These are phyloP conservation scores for Chrysaora quinquecirrha DNA, from an alignment of 30 jellyfish, hydroid and myxozoan genomes.

Conservation along the genomic window DNA sequence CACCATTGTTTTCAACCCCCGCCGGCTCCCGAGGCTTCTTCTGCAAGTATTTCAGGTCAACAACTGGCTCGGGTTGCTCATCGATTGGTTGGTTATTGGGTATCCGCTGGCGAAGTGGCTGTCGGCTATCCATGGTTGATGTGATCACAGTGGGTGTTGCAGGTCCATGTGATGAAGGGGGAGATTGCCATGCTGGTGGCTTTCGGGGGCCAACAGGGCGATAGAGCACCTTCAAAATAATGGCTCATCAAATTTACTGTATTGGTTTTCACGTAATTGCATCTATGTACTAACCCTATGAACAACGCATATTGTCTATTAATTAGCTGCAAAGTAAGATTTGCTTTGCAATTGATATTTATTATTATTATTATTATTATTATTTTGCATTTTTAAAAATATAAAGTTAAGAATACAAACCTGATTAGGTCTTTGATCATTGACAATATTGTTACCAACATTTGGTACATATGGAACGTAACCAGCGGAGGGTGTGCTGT, in stretches of 20 bases:
- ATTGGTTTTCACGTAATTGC: too few species aligned
- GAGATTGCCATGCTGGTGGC: slow-evolving; percentile 65
- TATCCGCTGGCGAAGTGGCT: slow-evolving; percentile 58
- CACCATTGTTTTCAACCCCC: background rate
- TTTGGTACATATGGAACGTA: slow-evolving; percentile 24
- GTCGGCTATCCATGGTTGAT: slow-evolving; percentile 18
- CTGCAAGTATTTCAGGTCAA: slow-evolving; percentile 60
- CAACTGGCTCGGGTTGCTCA: slow-evolving; percentile 58
- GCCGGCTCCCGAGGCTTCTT: slow-evolving; percentile 33
- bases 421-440: slow-evolving; percentile 50
- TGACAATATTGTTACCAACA: background rate
- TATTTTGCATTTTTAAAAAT: too few species aligned
- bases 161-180: slow-evolving; percentile 26
- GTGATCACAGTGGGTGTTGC: background rate
- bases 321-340: too few species aligned
- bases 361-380: too few species aligned
- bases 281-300: too few species aligned
- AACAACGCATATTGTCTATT: too few species aligned
- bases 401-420: too few species aligned
- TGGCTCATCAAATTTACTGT: too few species aligned
- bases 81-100: slow-evolving; percentile 48
- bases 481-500: slow-evolving; percentile 63
- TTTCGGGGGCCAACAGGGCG: slow-evolving; percentile 61
- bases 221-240: slow-evolving; percentile 44
- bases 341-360: too few species aligned